Base-by-base conservation (phyloP, 2,113 vertebrate species). In the Ascaphus truei region DNA sequence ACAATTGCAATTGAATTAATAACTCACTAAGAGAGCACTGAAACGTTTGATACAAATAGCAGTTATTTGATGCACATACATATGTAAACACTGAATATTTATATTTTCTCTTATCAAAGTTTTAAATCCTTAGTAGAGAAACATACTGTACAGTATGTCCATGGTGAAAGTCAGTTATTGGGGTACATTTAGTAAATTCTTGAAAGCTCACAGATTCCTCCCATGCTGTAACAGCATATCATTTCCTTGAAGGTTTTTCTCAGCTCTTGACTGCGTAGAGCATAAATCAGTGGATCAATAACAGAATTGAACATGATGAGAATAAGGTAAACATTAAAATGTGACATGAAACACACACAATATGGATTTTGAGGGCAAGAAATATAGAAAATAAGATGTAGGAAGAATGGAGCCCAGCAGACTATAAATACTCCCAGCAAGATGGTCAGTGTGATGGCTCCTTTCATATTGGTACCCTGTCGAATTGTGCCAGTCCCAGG, bases 221-320 rank as follows among this genome's bases (percentile, higher is more conserved):
- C 87, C 29, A 81, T 71, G 47, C 43, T 90, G 66, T 10, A 90
- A 80, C 88, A 95, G 25, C 92, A 96, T 77, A 96, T 92, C 73
- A 98, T 95, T 80, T 98, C 95, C 51, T 92, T 95, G 83, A 98
- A 96, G 53, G 96, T 98, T 72, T 95, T 96, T 50, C 96, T 91
- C 79, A 98, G 92, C 77, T 98, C 96, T 48, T 96, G 95, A 77
- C 94, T 98, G 51, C 96, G 91, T 31, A 98, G 94, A 9, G 95
- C 96, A 25, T 98, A 98, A 71, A 98, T 98, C 29, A 98, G 90
- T 12, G 96, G 96, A 76, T 98, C 96, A 0, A 98, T 96, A 79
- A 98, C 84, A 0, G 96, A 97, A 71, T 98, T 98, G 62, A 95
- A 96, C 95, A 98, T 98, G 77, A 98, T 97, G 37, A 98, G 93